Percentiles rank a stretch among this genome's conserved stretches.
Conservation (phyloP, 2,113 vertebrate species). For the Platycercus adscitus region DNA sequence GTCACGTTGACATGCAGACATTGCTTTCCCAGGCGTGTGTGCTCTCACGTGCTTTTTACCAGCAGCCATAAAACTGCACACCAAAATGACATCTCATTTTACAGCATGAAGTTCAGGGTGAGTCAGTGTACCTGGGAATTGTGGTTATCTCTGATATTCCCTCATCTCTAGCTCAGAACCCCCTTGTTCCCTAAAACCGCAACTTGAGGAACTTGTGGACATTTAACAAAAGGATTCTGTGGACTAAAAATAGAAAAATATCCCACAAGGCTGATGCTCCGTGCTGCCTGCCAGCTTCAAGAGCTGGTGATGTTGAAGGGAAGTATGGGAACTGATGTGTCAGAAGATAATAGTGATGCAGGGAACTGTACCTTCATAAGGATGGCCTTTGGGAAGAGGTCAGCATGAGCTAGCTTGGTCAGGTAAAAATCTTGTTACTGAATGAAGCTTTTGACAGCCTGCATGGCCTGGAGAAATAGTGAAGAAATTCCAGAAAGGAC, state of each 20-base stretch:
- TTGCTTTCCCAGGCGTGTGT: background rate
- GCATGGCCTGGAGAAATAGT: background rate
- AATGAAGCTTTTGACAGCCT: background rate
- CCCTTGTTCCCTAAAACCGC: background rate
- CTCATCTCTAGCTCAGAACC: background rate
- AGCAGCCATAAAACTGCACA: background rate
- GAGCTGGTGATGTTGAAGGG: background rate
- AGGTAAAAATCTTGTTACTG: background rate
- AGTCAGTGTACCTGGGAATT: background rate
- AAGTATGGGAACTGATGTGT: background rate
- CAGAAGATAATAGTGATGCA: background rate
- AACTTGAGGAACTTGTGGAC: accelerated
- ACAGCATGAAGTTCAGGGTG: background rate
- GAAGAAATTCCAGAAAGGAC: background rate
- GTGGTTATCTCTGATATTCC: background rate
- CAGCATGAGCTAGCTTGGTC: background rate
- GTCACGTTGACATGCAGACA: background rate
- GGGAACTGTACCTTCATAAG: background rate
- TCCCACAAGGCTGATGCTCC: background rate
- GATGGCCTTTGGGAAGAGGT: background rate
- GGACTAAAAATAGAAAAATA: background rate
- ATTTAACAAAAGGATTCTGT: background rate
- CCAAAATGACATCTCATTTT: background rate
- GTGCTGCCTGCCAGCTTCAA: background rate
- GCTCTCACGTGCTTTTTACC: background rate